Evolutionary conservation across 2,797 vertebrate species (phyloP), one percentile per base, ranked within the genome.

Genomic region (Falco naumanni): DNA sequence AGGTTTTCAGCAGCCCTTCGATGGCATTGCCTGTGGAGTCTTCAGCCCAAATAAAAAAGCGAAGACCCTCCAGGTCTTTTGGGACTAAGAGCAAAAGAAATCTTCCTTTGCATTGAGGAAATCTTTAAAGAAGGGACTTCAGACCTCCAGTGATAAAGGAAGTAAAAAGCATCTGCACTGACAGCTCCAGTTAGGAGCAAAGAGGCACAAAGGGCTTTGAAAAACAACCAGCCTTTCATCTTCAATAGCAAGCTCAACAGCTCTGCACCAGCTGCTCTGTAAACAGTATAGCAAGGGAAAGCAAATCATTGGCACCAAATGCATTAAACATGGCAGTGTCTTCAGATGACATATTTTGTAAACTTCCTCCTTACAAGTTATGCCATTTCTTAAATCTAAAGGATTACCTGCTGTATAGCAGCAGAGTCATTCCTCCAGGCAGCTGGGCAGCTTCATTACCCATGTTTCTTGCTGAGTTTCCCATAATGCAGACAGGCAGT

Each of bases 191-290:
- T 97, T 96, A 95, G 89, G 82, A 97, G 90, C 89, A 96, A 96
- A 90, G 76, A 94, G 63, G 34, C 89, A 96, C 90, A 97, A 93
- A 95, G 84, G 77, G 66, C 96, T 97, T 97, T 97, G 97, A 96
- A 96, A 97, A 97, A 95, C 89, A 96, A 91, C 87, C 60, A 92
- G 93, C 39, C 89, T 97, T 97, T 97, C 96, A 97, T 96, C 95
- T 96, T 96, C 97, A 94, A 76, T 96, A 93, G 90, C 76, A 93
- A 92, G 82, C 95, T 96, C 93, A 96, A 96, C 92, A 95, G 95
- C 92, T 93, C 92, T 96, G 91, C 59, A 79, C 89, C 80, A 96
- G 79, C 84, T 95, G 79, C 94, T 95, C 92, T 94, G 93, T 94
- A 97, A 96, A 96, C 95, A 96, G 87, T 54, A 94, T 17, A 96